phyloP scores from a whole-genome alignment of 2,113 vertebrate genomes.

The Dasyurus viverrinus region DNA sequence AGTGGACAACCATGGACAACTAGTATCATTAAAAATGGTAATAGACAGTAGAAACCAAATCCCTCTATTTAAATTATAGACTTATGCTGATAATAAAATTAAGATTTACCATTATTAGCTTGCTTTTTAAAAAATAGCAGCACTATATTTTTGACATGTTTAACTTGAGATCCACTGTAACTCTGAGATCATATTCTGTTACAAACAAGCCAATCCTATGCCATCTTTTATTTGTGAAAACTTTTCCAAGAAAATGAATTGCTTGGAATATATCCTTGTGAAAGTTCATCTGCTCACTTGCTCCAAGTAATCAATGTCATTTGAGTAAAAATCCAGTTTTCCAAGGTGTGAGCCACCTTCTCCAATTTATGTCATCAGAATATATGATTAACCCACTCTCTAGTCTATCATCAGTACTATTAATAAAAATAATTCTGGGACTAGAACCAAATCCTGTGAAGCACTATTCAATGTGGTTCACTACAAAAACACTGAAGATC shows the following conservation, averaged over 20 bases:
- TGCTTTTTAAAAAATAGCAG: background rate
- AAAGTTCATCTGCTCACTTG: background rate
- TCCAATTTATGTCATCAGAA: background rate
- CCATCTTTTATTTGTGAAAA: background rate
- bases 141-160: background rate
- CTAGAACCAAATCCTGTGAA: background rate
- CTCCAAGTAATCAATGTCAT: background rate
- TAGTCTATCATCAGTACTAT: background rate
- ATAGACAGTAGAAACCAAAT: background rate
- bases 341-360: background rate
- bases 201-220: background rate
- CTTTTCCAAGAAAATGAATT: background rate
- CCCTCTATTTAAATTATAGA: background rate
- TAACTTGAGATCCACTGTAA: background rate
- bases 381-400: background rate
- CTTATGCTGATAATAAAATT: background rate
- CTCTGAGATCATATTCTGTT: background rate
- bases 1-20: background rate
- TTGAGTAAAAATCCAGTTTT: background rate
- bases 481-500: background rate
- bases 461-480: background rate
- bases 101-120: background rate
- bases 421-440: background rate
- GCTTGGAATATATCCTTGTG: background rate
- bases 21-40: background rate